Conservation (phyloP, 1,140 invertebrate species). For the Drosophila sproati region DNA sequence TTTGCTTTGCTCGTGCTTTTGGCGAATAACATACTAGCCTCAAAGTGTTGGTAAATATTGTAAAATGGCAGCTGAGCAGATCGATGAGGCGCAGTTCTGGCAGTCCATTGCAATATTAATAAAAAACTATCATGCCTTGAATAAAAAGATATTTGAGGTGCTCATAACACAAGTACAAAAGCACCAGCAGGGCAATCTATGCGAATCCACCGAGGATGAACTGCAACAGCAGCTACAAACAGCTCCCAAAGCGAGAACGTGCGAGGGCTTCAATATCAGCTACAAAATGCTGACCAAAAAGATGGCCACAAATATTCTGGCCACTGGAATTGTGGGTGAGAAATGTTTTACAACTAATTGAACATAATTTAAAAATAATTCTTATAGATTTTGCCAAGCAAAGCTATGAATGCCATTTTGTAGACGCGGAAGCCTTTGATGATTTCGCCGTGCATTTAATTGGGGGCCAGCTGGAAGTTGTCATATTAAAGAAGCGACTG, state of each 20-base stretch:
- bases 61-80: slow-evolving; percentile 43
- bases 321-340: slow-evolving; percentile 63
- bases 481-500: neutral
- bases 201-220: slow-evolving; percentile 48
- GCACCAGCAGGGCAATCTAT: slow-evolving; percentile 27
- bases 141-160: slow-evolving; percentile 78
- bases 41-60: slow-evolving; percentile 37
- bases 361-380: too few species aligned
- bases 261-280: slow-evolving; percentile 52
- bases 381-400: slow-evolving; percentile 47
- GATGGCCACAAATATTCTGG: slow-evolving; percentile 49
- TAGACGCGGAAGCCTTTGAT: slow-evolving; percentile 30
- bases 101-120: slow-evolving; percentile 66
- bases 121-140: slow-evolving; percentile 75
- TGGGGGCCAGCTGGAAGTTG: slow-evolving; percentile 23
- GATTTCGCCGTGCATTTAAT: slow-evolving; percentile 50
- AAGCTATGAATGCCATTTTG: slow-evolving; percentile 60
- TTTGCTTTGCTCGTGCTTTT: neutral
- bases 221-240: slow-evolving; percentile 23
- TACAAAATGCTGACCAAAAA: slow-evolving; percentile 76
- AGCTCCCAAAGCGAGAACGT: slow-evolving; percentile 10
- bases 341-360: too few species aligned
- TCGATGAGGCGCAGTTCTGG: slow-evolving; percentile 71
- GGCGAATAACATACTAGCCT: slow-evolving; percentile 21
- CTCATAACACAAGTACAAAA: slow-evolving; percentile 54